Evolutionary conservation across 2,113 vertebrate species (phyloP).

Genomic region (Condylura cristata): DNA sequence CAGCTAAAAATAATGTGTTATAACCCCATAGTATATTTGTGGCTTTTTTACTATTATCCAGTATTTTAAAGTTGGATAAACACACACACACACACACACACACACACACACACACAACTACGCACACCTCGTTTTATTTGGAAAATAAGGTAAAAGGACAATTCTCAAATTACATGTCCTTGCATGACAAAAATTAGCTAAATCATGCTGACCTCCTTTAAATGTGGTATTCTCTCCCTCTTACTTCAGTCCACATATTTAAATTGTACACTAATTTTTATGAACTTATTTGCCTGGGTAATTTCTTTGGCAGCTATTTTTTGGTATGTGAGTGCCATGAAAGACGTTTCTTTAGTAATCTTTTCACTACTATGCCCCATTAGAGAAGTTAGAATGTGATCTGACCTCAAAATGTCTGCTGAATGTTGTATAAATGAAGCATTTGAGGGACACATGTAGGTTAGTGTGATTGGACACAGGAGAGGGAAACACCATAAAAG

Average conservation of each 20-base stretch:
- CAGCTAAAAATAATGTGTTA: not conserved
- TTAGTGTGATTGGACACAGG: not conserved
- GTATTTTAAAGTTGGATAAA: not conserved
- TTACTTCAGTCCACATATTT: not conserved
- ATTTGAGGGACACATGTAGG: not conserved
- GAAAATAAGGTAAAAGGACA: not conserved
- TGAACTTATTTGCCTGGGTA: not conserved
- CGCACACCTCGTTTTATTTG: not conserved
- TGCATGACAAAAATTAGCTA: not conserved
- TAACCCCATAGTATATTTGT: no score
- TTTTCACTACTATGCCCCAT: not conserved
- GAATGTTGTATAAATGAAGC: not conserved
- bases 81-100: not conserved
- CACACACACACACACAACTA: not conserved
- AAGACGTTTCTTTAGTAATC: not conserved
- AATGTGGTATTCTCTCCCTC: not conserved
- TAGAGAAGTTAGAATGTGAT: not conserved
- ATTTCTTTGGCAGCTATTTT: not conserved
- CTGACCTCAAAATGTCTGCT: not conserved
- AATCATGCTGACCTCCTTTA: not conserved
- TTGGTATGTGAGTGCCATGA: not conserved
- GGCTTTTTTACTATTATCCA: not conserved
- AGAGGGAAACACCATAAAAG: not conserved
- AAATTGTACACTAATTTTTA: not conserved
- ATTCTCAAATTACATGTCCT: not conserved